phyloP scores from a whole-genome alignment of 2,888 invertebrate genomes.

The Acronicta alni region DNA sequence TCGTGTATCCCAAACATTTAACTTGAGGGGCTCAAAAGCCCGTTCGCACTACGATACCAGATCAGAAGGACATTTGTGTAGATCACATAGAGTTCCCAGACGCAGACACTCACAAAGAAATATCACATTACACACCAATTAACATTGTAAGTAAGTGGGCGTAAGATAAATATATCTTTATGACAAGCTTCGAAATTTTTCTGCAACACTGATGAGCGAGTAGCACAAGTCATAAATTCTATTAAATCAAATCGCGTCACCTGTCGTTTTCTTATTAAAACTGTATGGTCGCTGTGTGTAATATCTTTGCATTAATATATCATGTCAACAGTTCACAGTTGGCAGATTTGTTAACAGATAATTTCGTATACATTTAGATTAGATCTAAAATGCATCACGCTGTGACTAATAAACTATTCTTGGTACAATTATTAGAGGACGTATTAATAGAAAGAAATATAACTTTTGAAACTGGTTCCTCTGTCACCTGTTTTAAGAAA shows the following conservation, averaged over 20 bases:
- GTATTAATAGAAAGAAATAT: slow-evolving; percentile 6
- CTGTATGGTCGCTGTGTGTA: slow-evolving; percentile 15
- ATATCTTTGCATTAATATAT: slow-evolving; percentile 35
- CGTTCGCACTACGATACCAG: no score
- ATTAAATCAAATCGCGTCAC: slow-evolving; percentile 32
- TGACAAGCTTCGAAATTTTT: slow-evolving; percentile 21
- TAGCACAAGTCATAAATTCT: slow-evolving; percentile 11
- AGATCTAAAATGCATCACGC: background rate
- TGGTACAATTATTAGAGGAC: background rate
- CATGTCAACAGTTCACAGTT: slow-evolving; percentile 28
- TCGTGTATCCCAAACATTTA: no score
- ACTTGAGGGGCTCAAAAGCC: no score
- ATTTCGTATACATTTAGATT: slow-evolving; percentile 9
- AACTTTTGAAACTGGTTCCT: background rate
- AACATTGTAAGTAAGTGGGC: slow-evolving; percentile 31
- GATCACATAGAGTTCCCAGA: no score
- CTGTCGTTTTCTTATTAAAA: slow-evolving; percentile 16
- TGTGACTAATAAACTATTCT: slow-evolving; percentile 2
- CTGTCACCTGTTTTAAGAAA: no score
- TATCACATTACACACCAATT: slow-evolving; percentile 42
- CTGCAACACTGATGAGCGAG: slow-evolving; percentile 14
- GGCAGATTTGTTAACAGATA: slow-evolving; percentile 25
- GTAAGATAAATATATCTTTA: slow-evolving; percentile 35
- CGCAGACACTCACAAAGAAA: background rate
- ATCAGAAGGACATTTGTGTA: no score